A percentile compares a stretch with the other conserved stretches of the same genome.
These are phyloP conservation scores for Drosophila carrolli DNA, from an alignment of 1,140 invertebrate species.

Conservation along the genomic window DNA sequence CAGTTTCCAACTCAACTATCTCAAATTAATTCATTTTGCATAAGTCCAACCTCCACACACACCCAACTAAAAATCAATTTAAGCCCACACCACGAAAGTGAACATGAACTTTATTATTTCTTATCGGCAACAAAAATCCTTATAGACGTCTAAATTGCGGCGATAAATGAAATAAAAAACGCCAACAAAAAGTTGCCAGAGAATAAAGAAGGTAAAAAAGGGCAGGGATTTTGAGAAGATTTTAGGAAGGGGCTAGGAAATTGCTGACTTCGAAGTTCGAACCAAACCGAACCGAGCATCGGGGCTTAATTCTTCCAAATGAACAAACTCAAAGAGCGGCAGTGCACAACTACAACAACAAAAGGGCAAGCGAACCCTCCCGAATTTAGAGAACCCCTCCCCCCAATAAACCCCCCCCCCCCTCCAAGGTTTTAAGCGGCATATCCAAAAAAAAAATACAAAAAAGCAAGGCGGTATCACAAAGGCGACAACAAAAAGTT, in stretches of 20 bases:
- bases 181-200: slow-evolving; percentile 44
- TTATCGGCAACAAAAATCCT: slow-evolving; percentile 51
- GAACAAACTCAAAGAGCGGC: slow-evolving; percentile 48
- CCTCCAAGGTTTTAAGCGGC: slow-evolving; percentile 32
- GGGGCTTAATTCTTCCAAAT: slow-evolving; percentile 64
- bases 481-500: slow-evolving; percentile 65
- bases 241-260: not conserved
- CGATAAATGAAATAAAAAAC: slow-evolving; percentile 51
- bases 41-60: not conserved
- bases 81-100: not conserved
- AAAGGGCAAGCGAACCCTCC: not conserved
- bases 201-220: slow-evolving; percentile 12
- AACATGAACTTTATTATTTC: slow-evolving; percentile 47
- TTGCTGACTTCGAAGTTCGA: slow-evolving; percentile 17
- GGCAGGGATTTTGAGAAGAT: not conserved
- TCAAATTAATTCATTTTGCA: slow-evolving; percentile 4
- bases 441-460: slow-evolving; percentile 49
- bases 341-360: not conserved
- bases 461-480: slow-evolving; percentile 17
- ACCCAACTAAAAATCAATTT: slow-evolving; percentile 10
- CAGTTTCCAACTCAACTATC: not conserved
- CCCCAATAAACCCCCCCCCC: not conserved
- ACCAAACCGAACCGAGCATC: slow-evolving; percentile 14
- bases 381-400: not conserved
- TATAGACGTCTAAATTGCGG: slow-evolving; percentile 61